These are phyloP conservation scores for Formica exsecta DNA, from an alignment of 1,140 invertebrate species.

Conservation along the genomic window DNA sequence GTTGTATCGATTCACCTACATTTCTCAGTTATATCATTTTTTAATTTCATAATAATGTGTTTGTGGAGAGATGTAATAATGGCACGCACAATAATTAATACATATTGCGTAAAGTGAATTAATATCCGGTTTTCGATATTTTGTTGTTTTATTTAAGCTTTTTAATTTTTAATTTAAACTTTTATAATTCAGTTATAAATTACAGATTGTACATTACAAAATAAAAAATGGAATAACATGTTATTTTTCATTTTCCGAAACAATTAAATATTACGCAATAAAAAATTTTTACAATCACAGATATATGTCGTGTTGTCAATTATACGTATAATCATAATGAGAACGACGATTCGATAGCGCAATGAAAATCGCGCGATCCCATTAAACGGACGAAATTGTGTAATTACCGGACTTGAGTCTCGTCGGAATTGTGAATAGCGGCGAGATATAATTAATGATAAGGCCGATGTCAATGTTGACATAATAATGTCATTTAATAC, in stretches of 20 bases:
- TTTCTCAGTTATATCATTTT: too few species aligned
- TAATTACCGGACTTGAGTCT: constrained; percentile 16
- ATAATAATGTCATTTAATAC: constrained; percentile 53
- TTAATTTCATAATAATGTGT: too few species aligned
- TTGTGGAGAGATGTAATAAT: too few species aligned
- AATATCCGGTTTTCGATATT: too few species aligned
- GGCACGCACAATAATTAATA: too few species aligned
- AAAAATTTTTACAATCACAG: background rate
- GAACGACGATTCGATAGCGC: background rate
- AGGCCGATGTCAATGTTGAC: constrained; percentile 38
- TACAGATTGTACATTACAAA: background rate
- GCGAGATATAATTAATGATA: constrained; percentile 54
- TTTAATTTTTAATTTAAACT: background rate
- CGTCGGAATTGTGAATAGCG: constrained; percentile 16
- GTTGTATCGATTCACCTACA: too few species aligned
- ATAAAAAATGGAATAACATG: background rate
- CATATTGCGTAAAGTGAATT: too few species aligned
- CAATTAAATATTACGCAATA: background rate
- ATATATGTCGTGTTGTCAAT: background rate
- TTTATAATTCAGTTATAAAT: background rate
- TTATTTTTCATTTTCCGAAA: background rate
- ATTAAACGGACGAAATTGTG: constrained; percentile 22
- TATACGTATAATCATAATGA: background rate
- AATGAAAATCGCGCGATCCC: constrained; percentile 24
- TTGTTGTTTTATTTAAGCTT: background rate